phyloP scores from a whole-genome alignment of 2,113 vertebrate species.

The Dicaeum eximium region DNA sequence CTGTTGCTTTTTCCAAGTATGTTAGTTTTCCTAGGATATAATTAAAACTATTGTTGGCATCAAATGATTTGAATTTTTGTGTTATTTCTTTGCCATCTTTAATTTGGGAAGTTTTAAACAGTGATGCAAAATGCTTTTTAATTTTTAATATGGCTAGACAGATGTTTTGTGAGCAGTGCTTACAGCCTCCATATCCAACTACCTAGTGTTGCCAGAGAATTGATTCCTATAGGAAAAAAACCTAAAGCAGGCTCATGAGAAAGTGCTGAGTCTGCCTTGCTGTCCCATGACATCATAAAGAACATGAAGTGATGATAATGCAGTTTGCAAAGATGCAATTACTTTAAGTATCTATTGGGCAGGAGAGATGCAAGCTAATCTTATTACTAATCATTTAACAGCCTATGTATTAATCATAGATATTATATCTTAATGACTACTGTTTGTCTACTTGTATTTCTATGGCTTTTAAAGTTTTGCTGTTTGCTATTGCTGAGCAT shows the following conservation, averaged over 20 bases:
- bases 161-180: not conserved
- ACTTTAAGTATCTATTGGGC: conserved; percentile 88
- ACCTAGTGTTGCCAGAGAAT: not conserved
- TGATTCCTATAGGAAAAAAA: not conserved
- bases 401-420: conserved; percentile 80
- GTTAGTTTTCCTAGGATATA: not conserved
- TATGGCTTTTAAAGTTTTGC: not conserved
- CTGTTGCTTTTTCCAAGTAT: not conserved
- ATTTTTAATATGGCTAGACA: not conserved
- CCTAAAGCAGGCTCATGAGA: not conserved
- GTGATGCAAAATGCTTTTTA: not conserved
- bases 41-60: not conserved
- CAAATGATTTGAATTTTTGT: not conserved
- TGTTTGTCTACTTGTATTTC: conserved; percentile 42
- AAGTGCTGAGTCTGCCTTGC: conserved; percentile 68
- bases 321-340: conserved; percentile 89
- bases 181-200: not conserved
- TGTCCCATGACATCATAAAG: conserved; percentile 77
- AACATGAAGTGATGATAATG: conserved; percentile 88
- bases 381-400: conserved; percentile 81
- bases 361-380: conserved; percentile 78
- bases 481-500: not conserved
- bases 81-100: not conserved
- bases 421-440: conserved; percentile 50
- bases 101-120: not conserved